Evolutionary conservation across 2,113 vertebrate genomes (phyloP), one percentile per base, ranked within the genome.

Genomic region (Barnardius zonarius): DNA sequence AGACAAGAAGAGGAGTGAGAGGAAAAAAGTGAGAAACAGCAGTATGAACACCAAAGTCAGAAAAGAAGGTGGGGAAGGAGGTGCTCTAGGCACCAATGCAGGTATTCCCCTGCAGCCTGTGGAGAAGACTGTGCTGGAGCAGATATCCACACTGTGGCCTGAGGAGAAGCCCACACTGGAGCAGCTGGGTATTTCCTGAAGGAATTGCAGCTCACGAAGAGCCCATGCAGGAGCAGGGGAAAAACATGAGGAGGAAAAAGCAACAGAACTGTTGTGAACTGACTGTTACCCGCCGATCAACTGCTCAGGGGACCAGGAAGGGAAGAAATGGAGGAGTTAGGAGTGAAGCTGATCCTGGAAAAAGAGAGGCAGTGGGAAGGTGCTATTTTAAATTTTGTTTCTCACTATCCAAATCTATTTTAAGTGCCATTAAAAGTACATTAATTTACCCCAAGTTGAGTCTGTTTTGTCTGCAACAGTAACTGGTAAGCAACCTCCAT

Each of bases 271-370:
- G 13, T 6, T 78, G 46, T 6, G 13, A 63, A 52, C 48, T 51
- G 28, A 41, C 25, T 7, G 7, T 30, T 74, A 83, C 5, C 6
- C 22, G 5, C 5, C 28, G 30, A 61, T 20, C 17, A 33, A 62
- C 39, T 0, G 0, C 17, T 17, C 57, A 48, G 33, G 23, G 28
- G 39, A 46, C 13, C 3, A 4, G 4, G 3, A 23, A 25, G 5
- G 5, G 31, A 69, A 2, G 8, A 48, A 70, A 73, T 0, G 23
- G 7, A 68, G 35, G 13, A 70, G 28, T 57, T 8, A 7, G 25
- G 31, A 78, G 11, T 15, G 3, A 86, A 64, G 43, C 1, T 27
- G 39, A 48, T 19, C 23, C 82, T 83, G 54, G n/a, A 59, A 78
- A 79, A 83, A 51, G 8, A 43, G 20, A 68, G 11, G 24, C 52